Evolutionary conservation across 1,140 invertebrate species (phyloP).

Genomic region (Drosophila ironensis): DNA sequence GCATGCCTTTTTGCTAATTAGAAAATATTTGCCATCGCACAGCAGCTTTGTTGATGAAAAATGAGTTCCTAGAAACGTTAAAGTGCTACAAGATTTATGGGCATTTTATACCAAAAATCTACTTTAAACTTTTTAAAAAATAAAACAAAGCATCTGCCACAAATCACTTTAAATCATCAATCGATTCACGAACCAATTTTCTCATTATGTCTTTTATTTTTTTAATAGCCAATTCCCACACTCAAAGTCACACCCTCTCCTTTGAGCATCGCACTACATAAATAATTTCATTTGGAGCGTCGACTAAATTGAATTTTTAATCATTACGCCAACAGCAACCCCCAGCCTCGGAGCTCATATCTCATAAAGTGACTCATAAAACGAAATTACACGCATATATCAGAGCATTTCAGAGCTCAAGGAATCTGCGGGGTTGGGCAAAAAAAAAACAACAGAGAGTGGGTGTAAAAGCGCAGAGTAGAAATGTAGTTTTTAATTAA

Average conservation of each 20-base stretch:
- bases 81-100: neutral
- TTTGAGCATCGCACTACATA: constrained; percentile 26
- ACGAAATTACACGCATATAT: constrained; percentile 63
- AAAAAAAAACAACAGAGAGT: too few species aligned
- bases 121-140: neutral
- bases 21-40: constrained; percentile 29
- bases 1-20: constrained; percentile 37
- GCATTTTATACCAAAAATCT: neutral
- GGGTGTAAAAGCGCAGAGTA: constrained; percentile 32
- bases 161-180: too few species aligned
- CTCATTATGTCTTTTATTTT: neutral
- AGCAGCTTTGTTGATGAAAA: constrained; percentile 20
- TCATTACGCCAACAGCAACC: constrained; percentile 40
- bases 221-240: neutral
- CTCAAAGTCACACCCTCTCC: neutral
- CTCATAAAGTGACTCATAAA: constrained; percentile 46
- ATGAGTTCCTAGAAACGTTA: neutral
- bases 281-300: constrained; percentile 52
- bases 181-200: constrained; percentile 3
- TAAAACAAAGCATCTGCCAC: too few species aligned
- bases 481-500: constrained; percentile 73
- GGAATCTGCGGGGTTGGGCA: constrained; percentile 26
- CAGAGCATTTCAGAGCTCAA: constrained; percentile 49
- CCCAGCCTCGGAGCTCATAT: constrained; percentile 4
- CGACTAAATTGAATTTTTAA: constrained; percentile 73